phyloP scores from a whole-genome alignment of 1,140 invertebrate genomes.

The Heliconius himera region DNA sequence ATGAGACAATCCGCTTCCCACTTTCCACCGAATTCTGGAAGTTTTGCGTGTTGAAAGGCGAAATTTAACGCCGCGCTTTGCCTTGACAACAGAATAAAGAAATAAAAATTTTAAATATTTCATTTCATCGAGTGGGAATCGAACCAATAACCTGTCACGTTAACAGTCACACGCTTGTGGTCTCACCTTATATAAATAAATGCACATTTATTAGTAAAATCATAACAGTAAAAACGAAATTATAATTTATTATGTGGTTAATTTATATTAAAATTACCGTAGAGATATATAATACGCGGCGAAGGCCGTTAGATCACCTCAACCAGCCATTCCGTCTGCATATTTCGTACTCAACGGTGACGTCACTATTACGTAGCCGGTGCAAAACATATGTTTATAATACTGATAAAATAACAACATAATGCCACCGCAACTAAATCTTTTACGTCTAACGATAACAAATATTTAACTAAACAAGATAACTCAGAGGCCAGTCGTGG shows the following conservation, averaged over 20 bases:
- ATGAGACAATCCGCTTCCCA: no score
- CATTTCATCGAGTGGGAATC: no score
- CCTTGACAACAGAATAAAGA: no score
- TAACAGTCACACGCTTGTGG: no score
- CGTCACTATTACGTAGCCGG: constrained; percentile 6
- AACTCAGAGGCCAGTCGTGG: no score
- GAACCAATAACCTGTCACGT: background rate
- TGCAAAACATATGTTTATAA: constrained; percentile 6
- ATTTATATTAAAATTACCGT: constrained; percentile 9
- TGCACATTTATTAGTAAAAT: background rate
- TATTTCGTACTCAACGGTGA: constrained; percentile 22
- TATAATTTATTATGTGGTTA: background rate
- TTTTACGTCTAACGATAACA: background rate
- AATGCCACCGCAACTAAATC: background rate
- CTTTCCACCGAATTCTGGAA: no score
- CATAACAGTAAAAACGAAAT: background rate
- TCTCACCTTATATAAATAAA: no score
- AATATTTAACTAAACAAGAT: constrained; percentile 21
- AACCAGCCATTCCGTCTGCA: constrained; percentile 27
- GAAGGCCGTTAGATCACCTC: constrained; percentile 36
- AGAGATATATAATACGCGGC: constrained; percentile 15
- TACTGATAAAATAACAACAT: constrained; percentile 28
- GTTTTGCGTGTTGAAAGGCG: no score
- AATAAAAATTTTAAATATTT: no score
- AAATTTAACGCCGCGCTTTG: no score